These are phyloP conservation scores for Plebejus argus DNA, from an alignment of 2,888 invertebrate genomes.

Conservation along the genomic window DNA sequence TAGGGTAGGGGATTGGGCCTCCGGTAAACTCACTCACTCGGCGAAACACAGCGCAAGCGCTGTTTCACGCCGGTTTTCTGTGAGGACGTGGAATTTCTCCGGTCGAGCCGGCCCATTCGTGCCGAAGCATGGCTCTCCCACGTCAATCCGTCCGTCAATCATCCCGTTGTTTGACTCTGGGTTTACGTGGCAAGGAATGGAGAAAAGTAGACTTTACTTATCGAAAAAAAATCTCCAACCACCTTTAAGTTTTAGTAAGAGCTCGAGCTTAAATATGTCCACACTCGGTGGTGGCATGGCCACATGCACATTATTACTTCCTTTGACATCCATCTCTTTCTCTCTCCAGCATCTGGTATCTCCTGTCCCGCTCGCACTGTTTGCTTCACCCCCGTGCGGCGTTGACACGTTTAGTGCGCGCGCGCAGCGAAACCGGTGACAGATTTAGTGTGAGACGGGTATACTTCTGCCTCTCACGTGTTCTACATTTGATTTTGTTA, in stretches of 20 bases:
- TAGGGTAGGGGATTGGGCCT: too few species aligned
- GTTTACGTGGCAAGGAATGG: too few species aligned
- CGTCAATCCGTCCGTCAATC: too few species aligned
- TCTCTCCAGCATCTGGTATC: neutral
- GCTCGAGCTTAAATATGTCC: neutral
- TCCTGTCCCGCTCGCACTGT: neutral
- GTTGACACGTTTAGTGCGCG: constrained; percentile 20
- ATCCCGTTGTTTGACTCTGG: neutral
- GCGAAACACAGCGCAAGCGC: too few species aligned
- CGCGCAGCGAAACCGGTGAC: constrained; percentile 40
- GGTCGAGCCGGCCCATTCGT: too few species aligned
- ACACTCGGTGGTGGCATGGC: constrained; percentile 10
- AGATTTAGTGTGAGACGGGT: constrained; percentile 49
- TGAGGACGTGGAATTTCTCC: too few species aligned
- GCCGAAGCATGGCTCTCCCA: too few species aligned
- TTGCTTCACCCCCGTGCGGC: constrained; percentile 7
- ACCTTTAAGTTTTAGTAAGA: neutral
- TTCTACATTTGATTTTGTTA: constrained; percentile 18
- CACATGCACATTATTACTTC: constrained; percentile 13
- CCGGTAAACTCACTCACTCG: too few species aligned
- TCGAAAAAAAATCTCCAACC: neutral
- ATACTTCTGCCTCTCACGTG: constrained; percentile 43
- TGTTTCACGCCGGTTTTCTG: too few species aligned
- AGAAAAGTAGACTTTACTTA: too few species aligned
- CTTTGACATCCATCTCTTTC: neutral